Conservation (phyloP, 2,888 invertebrate species). For the Liopterus haemorrhoidalis region DNA sequence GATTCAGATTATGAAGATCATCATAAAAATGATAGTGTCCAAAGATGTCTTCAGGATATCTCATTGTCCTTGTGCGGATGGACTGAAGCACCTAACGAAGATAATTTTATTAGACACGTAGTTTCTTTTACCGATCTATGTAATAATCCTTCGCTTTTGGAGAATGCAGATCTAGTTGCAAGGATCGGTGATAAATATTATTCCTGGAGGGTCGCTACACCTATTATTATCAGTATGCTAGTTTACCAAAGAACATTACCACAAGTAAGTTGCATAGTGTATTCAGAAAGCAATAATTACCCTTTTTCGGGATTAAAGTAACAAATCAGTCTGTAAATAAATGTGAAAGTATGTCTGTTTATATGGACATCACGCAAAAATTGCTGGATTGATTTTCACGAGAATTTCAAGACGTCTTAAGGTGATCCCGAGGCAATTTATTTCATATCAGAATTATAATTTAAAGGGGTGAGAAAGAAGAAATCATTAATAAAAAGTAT, state of each 20-base stretch:
- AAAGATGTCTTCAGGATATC: slow-evolving; percentile 54
- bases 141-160: slow-evolving; percentile 66
- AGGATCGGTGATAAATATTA: slow-evolving; percentile 82
- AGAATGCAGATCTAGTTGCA: slow-evolving; percentile 78
- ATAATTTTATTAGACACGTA: slow-evolving; percentile 51
- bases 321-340: no score
- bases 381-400: no score
- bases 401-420: no score
- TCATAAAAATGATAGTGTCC: slow-evolving; percentile 42
- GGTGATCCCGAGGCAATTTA: no score
- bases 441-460: no score
- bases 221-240: slow-evolving; percentile 80
- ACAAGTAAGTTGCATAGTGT: slow-evolving; percentile 49
- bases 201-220: slow-evolving; percentile 87
- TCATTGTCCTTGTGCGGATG: slow-evolving; percentile 74
- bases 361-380: no score
- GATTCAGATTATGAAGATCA: slow-evolving; percentile 81
- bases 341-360: no score
- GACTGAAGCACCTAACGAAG: slow-evolving; percentile 48
- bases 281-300: background rate
- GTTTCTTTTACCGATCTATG: slow-evolving; percentile 60
- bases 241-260: slow-evolving; percentile 83
- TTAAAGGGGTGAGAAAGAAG: no score
- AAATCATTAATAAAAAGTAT: no score
- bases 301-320: no score